Evolutionary conservation across 2,888 invertebrate species (phyloP).

Genomic region (Ormyrus pomaceus): DNA sequence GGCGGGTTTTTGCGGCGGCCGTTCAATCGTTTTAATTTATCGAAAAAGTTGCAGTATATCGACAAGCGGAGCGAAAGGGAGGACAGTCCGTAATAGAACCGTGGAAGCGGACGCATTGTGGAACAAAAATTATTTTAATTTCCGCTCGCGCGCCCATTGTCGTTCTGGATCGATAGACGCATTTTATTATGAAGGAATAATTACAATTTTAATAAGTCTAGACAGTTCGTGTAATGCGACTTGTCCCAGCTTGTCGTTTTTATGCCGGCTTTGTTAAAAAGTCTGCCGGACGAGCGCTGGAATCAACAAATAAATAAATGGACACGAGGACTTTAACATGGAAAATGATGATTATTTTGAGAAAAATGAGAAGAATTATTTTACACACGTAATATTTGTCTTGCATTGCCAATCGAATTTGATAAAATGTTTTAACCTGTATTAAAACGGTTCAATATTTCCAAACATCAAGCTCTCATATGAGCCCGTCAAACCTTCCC

Average conservation of each 20-base stretch:
- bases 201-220: conserved; percentile 40
- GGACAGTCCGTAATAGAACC: not conserved
- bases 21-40: conserved; percentile 29
- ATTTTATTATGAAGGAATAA: conserved; percentile 36
- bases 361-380: too few relatives aligned
- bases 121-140: conserved; percentile 49
- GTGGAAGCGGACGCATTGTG: conserved; percentile 10
- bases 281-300: too few relatives aligned
- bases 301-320: too few relatives aligned
- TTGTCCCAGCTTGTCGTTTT: conserved; percentile 4
- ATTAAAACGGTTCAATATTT: too few relatives aligned
- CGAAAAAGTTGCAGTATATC: conserved; percentile 31
- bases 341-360: too few relatives aligned
- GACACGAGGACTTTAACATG: too few relatives aligned
- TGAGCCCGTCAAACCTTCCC: too few relatives aligned
- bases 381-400: too few relatives aligned
- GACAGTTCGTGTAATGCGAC: conserved; percentile 28
- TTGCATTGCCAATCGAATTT: too few relatives aligned
- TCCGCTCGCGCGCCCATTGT: conserved; percentile 16
- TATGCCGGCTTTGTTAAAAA: too few relatives aligned
- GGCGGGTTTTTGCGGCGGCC: not conserved
- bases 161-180: conserved; percentile 18
- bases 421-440: too few relatives aligned
- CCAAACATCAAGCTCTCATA: too few relatives aligned
- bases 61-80: conserved; percentile 4